phyloP scores from a whole-genome alignment of 92 coral and sea anemone species.

The Montipora capitata region DNA sequence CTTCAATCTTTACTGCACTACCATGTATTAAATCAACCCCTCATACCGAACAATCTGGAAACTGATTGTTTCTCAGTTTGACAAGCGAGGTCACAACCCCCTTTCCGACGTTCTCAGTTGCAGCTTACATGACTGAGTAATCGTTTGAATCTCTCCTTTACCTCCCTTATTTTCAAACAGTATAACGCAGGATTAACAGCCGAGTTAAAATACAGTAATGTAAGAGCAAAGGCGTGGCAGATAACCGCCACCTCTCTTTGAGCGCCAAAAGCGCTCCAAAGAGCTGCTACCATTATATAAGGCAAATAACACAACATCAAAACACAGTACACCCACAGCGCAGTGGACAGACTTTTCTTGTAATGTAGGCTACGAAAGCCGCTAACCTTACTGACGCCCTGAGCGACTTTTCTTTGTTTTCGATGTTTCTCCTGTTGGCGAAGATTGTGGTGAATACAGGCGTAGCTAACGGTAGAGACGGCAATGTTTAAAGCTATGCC shows the following conservation, averaged over 20 bases:
- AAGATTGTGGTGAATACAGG: slow-evolving; percentile 23
- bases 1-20: no score
- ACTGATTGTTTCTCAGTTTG: neutral
- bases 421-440: slow-evolving; percentile 14
- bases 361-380: neutral
- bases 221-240: slow-evolving; percentile 19
- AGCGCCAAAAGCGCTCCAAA: slow-evolving; percentile 32
- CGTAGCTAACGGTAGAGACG: slow-evolving; percentile 36
- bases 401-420: slow-evolving; percentile 4
- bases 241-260: slow-evolving; percentile 1
- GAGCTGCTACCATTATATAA: slow-evolving; percentile 39
- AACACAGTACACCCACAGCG: slow-evolving; percentile 35
- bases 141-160: neutral
- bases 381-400: neutral
- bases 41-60: no score
- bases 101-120: neutral
- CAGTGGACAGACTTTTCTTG: slow-evolving; percentile 34
- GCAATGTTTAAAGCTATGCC: slow-evolving; percentile 22
- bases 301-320: slow-evolving; percentile 33
- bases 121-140: neutral
- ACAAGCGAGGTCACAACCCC: neutral
- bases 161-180: slow-evolving; percentile 35
- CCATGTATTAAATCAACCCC: no score
- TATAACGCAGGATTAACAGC: slow-evolving; percentile 34
- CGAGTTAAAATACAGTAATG: slow-evolving; percentile 24